These are phyloP conservation scores for Muntiacus muntjak DNA, from an alignment of 2,113 vertebrate genomes.

Conservation along the genomic window DNA sequence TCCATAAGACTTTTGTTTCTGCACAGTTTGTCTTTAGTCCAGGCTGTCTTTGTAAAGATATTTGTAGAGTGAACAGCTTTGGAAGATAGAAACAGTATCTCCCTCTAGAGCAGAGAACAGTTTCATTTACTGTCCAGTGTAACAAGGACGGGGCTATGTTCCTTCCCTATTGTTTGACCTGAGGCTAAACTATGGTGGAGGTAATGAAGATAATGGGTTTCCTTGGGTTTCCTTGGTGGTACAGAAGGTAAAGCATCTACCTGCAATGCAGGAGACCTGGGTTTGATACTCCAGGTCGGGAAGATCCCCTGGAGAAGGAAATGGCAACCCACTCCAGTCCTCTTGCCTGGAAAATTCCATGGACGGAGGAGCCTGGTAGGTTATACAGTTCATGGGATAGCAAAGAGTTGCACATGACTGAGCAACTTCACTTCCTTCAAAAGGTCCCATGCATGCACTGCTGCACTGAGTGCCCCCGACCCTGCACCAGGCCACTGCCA, in stretches of 20 bases:
- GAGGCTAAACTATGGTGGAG: not conserved
- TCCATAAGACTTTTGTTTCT: not conserved
- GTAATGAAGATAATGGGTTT: not conserved
- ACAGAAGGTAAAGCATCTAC: not conserved
- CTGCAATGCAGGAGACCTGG: not conserved
- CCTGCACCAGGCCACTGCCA: not conserved
- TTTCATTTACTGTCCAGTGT: not conserved
- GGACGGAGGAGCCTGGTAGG: not conserved
- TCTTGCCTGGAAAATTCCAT: not conserved
- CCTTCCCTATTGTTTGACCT: not conserved
- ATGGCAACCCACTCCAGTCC: not conserved
- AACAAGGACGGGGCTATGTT: not conserved
- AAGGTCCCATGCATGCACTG: not conserved
- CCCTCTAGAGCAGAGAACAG: not conserved
- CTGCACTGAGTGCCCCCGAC: not conserved
- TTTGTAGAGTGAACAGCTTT: not conserved
- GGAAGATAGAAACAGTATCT: not conserved
- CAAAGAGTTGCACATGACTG: not conserved
- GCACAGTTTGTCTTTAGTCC: not conserved
- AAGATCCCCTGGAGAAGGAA: not conserved
- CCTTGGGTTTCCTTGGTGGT: not conserved
- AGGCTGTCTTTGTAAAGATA: not conserved
- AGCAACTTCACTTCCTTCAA: not conserved
- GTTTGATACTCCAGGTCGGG: not conserved
- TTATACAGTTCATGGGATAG: not conserved